A percentile compares a stretch with the other conserved stretches of the same genome.
Conservation (phyloP, 2,113 vertebrate species). For the Hoplias malabaricus region DNA sequence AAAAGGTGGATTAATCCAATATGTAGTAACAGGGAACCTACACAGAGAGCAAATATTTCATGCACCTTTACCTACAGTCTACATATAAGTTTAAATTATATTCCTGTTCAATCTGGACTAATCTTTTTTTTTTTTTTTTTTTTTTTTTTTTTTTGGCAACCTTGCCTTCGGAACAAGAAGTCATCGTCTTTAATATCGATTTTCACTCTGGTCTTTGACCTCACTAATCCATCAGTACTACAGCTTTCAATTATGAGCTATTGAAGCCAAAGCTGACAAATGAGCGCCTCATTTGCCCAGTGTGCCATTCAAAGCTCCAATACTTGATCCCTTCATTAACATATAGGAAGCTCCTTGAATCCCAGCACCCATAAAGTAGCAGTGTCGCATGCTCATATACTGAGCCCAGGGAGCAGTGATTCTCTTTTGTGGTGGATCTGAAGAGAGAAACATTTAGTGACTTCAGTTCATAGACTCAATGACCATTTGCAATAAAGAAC, state of each 20-base stretch:
- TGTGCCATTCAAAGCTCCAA: neutral
- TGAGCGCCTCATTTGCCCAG: neutral
- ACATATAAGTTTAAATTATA: neutral
- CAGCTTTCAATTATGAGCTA: constrained; percentile 21
- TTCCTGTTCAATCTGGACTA: neutral
- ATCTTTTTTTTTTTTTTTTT: too few relatives aligned
- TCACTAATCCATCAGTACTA: constrained; percentile 32
- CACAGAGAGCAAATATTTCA: too few relatives aligned
- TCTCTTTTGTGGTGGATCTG: neutral
- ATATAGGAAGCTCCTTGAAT: neutral
- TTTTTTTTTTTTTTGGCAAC: too few relatives aligned
- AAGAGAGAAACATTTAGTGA: neutral
- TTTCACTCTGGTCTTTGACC: constrained; percentile 7
- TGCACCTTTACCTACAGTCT: too few relatives aligned
- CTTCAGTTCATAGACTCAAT: neutral
- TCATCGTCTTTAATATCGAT: constrained; percentile 34
- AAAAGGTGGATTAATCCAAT: too few relatives aligned
- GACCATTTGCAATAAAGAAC: neutral
- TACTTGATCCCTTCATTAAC: neutral
- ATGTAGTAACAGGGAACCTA: too few relatives aligned
- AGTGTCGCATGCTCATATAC: neutral
- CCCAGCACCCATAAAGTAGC: neutral
- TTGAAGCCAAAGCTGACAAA: constrained; percentile 26
- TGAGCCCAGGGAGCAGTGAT: neutral
- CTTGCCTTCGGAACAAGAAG: constrained; percentile 13